Evolutionary conservation across 2,888 invertebrate genomes (phyloP).

Genomic region (Chaitophorus viminalis): DNA sequence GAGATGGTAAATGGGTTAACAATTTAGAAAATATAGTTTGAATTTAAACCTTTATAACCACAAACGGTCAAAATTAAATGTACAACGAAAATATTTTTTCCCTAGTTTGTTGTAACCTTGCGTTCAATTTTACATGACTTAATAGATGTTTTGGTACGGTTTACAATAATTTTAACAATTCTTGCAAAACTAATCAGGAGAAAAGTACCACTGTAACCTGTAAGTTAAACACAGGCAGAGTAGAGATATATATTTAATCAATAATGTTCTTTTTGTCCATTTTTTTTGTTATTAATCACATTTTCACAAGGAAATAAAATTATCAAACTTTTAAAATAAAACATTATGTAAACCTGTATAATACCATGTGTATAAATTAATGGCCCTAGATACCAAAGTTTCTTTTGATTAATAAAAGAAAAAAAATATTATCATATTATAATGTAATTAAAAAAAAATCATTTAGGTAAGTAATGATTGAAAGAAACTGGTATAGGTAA

Average conservation of each 20-base stretch:
- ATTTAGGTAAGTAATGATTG: too few species aligned
- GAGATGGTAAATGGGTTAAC: too few species aligned
- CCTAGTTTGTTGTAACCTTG: slow-evolving; percentile 1
- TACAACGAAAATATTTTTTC: slow-evolving; percentile 2
- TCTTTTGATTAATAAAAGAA: too few species aligned
- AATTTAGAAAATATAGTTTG: slow-evolving; percentile 2
- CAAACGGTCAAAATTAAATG: not conserved
- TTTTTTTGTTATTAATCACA: not conserved
- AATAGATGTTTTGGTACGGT: not conserved
- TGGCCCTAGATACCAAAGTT: too few species aligned
- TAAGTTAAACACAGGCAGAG: not conserved
- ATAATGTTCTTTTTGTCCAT: not conserved
- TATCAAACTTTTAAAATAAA: too few species aligned
- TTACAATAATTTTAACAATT: not conserved
- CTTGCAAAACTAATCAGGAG: not conserved
- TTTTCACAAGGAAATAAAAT: too few species aligned
- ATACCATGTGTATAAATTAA: too few species aligned
- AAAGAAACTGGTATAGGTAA: not conserved
- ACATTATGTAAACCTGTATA: too few species aligned
- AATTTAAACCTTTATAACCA: not conserved
- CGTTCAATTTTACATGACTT: not conserved
- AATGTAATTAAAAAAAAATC: too few species aligned
- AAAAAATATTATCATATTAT: too few species aligned
- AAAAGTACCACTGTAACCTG: not conserved
- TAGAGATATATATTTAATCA: not conserved